A percentile compares a stretch with the other conserved stretches of the same genome.
Conservation (phyloP, 2,888 invertebrate species). For the Spialia ferax region DNA sequence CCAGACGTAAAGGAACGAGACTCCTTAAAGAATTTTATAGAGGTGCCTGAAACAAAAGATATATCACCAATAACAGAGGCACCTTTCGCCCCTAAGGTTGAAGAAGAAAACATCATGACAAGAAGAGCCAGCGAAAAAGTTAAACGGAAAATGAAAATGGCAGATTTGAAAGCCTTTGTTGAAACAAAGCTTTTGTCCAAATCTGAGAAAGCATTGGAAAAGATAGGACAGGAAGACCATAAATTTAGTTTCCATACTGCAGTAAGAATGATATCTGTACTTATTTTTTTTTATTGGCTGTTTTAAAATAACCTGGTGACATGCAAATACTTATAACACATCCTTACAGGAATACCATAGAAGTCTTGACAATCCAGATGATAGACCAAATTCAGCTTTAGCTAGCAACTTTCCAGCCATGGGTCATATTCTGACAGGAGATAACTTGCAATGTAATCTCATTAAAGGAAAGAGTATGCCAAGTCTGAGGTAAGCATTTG, state of each 20-base stretch:
- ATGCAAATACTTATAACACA: constrained; percentile 9
- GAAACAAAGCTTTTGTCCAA: constrained; percentile 96
- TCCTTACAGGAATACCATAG: constrained; percentile 91
- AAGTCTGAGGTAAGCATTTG: constrained; percentile 92
- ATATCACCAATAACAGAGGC: constrained; percentile 88
- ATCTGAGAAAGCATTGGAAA: constrained; percentile 96
- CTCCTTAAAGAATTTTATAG: constrained; percentile 91
- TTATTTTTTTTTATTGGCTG: constrained; percentile 57
- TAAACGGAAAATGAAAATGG: constrained; percentile 96
- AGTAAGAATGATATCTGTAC: constrained; percentile 89
- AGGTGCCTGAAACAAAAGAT: constrained; percentile 91
- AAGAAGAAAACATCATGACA: constrained; percentile 73
- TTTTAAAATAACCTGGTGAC: constrained; percentile 18
- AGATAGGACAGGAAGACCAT: constrained; percentile 93
- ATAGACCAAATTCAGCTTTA: constrained; percentile 90
- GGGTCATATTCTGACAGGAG: constrained; percentile 81
- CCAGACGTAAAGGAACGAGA: constrained; percentile 89
- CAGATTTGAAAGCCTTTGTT: constrained; percentile 96
- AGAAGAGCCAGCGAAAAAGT: constrained; percentile 93
- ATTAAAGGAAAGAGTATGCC: constrained; percentile 99
- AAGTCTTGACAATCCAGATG: constrained; percentile 93
- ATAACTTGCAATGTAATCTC: constrained; percentile 88
- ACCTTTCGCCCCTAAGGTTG: constrained; percentile 67
- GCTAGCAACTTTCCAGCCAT: constrained; percentile 88
- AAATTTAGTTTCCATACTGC: constrained; percentile 84